Conservation (phyloP, 2,888 invertebrate genomes). For the Monoplex corrugatus region DNA sequence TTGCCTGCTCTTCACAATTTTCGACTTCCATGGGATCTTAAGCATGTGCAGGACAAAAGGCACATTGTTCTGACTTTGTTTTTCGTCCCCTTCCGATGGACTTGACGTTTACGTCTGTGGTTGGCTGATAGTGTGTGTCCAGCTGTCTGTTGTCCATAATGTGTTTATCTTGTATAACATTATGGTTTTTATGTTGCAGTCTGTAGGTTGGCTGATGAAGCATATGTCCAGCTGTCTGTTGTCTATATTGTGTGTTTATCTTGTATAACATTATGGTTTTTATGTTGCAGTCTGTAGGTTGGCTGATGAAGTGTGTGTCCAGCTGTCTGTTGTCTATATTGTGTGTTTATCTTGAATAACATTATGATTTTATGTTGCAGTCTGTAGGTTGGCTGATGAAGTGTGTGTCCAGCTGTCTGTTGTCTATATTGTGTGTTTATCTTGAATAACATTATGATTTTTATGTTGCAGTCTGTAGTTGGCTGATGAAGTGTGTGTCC, state of each 20-base stretch:
- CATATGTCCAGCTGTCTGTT: too few relatives aligned
- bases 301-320: conserved; percentile 74
- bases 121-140: conserved; percentile 60
- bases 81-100: too few relatives aligned
- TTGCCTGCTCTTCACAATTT: too few relatives aligned
- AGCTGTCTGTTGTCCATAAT: too few relatives aligned
- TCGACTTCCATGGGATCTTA: too few relatives aligned
- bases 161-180: too few relatives aligned
- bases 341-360: neutral
- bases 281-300: conserved; percentile 83
- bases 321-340: neutral
- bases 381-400: conserved; percentile 83
- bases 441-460: neutral
- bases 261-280: too few relatives aligned
- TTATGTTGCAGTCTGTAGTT: neutral
- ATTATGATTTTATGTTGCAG: conserved; percentile 75
- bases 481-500: neutral
- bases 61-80: too few relatives aligned
- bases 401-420: conserved; percentile 65
- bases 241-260: too few relatives aligned
- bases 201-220: conserved; percentile 58
- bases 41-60: too few relatives aligned
- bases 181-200: neutral
- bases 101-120: neutral
- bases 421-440: conserved; percentile 66